phyloP scores from a whole-genome alignment of 2,113 vertebrate species.

The Oryzias javanicus region DNA sequence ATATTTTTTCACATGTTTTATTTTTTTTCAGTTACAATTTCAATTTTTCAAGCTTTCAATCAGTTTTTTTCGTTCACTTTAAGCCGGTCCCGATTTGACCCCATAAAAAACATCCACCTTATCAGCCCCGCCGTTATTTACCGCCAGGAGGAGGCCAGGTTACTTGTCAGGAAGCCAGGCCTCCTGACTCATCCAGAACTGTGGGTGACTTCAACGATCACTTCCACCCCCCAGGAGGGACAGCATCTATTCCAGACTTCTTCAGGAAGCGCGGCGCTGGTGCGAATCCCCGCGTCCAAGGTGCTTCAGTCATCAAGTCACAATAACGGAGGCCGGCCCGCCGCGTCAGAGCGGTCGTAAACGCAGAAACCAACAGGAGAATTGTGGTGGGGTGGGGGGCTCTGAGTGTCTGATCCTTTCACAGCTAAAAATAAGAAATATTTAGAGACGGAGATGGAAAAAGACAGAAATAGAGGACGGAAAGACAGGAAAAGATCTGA shows the following conservation, averaged over 20 bases:
- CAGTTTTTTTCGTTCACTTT: no score
- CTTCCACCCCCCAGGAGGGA: constrained; percentile 16
- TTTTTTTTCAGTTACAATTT: no score
- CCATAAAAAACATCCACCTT: constrained; percentile 50
- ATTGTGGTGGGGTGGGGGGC: constrained; percentile 45
- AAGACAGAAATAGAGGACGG: constrained; percentile 19
- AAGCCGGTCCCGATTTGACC: no score
- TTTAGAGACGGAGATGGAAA: constrained; percentile 10
- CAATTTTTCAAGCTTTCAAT: no score
- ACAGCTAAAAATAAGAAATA: constrained; percentile 29
- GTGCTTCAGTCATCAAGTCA: constrained; percentile 40
- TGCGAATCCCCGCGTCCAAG: constrained; percentile 43
- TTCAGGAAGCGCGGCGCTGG: constrained; percentile 50
- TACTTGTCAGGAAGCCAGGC: constrained; percentile 52
- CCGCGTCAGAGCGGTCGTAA: constrained; percentile 60
- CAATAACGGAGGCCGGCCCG: constrained; percentile 44
- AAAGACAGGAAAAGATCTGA: constrained; percentile 8
- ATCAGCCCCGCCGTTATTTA: constrained; percentile 62
- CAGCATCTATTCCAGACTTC: constrained; percentile 44
- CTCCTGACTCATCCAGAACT: constrained; percentile 30
- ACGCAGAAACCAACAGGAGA: constrained; percentile 45
- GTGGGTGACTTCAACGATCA: constrained; percentile 45
- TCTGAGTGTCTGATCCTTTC: constrained; percentile 43
- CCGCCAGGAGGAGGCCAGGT: constrained; percentile 41
- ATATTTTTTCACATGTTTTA: no score